These are phyloP conservation scores for Radopholus similis DNA, from an alignment of 1,140 invertebrate genomes.

Conservation along the genomic window DNA sequence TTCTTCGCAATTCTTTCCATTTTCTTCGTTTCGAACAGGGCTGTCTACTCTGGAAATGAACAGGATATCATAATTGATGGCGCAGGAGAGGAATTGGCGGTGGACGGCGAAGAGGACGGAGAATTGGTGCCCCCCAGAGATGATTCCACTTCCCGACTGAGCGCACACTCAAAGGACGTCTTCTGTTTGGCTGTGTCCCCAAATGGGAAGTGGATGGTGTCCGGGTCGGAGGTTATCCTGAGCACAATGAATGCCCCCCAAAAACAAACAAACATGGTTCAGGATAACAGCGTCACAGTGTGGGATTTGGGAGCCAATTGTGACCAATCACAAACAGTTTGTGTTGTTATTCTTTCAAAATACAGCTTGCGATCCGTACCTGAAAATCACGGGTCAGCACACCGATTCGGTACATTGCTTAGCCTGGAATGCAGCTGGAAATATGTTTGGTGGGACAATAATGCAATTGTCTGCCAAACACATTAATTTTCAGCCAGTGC, in stretches of 20 bases:
- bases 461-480: neutral
- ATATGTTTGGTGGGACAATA: conserved; percentile 1
- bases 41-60: too few species aligned
- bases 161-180: conserved; percentile 35
- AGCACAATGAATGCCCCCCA: neutral
- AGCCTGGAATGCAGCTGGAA: conserved; percentile 15
- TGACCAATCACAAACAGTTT: conserved; percentile 4
- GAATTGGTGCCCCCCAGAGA: neutral
- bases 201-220: conserved; percentile 4
- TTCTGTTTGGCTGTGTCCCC: conserved; percentile 28
- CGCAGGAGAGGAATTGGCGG: neutral
- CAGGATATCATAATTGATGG: too few species aligned
- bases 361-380: neutral
- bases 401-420: conserved; percentile 20
- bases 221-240: conserved; percentile 25
- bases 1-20: too few species aligned
- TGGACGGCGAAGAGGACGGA: neutral
- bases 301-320: conserved; percentile 21
- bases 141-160: conserved; percentile 20
- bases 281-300: conserved; percentile 29
- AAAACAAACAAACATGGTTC: neutral
- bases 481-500: conserved; percentile 15
- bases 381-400: neutral
- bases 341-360: neutral
- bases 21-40: too few species aligned